A percentile compares a stretch with the other conserved stretches of the same genome.
These are phyloP conservation scores for Entomyzon cyanotis DNA, from an alignment of 2,113 vertebrate species.

Conservation along the genomic window DNA sequence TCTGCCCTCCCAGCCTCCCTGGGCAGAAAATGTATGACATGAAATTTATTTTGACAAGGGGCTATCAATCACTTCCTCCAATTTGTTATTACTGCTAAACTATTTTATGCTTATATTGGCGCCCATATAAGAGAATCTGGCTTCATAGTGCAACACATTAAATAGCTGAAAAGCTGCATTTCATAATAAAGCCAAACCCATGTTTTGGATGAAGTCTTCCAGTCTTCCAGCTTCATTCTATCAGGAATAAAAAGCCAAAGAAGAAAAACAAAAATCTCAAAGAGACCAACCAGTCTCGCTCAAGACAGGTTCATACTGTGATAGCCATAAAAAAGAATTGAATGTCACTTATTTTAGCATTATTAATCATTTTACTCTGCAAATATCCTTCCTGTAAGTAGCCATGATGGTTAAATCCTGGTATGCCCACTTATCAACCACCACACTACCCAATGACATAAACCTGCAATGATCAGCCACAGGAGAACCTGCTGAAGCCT, in stretches of 20 bases:
- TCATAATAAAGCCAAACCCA: background rate
- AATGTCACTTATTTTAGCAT: background rate
- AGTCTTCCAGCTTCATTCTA: background rate
- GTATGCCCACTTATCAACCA: background rate
- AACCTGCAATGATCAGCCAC: background rate
- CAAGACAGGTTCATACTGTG: background rate
- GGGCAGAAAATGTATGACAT: background rate
- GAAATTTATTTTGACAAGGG: slow-evolving; percentile 22
- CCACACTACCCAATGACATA: too few species aligned
- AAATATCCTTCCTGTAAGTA: background rate
- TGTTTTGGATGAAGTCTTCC: background rate
- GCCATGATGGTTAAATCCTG: background rate
- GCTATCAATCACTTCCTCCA: background rate
- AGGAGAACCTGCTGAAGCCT: background rate
- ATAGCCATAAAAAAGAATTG: background rate
- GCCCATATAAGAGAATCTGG: background rate
- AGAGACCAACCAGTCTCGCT: background rate
- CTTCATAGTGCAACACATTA: background rate
- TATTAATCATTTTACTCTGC: background rate
- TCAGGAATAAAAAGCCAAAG: background rate
- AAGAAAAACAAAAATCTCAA: background rate
- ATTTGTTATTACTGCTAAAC: background rate
- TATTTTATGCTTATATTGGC: background rate
- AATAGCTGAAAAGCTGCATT: background rate
- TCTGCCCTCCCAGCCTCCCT: background rate